Evolutionary conservation across 2,888 invertebrate genomes (phyloP).

Genomic region (Cephus sareptanus): DNA sequence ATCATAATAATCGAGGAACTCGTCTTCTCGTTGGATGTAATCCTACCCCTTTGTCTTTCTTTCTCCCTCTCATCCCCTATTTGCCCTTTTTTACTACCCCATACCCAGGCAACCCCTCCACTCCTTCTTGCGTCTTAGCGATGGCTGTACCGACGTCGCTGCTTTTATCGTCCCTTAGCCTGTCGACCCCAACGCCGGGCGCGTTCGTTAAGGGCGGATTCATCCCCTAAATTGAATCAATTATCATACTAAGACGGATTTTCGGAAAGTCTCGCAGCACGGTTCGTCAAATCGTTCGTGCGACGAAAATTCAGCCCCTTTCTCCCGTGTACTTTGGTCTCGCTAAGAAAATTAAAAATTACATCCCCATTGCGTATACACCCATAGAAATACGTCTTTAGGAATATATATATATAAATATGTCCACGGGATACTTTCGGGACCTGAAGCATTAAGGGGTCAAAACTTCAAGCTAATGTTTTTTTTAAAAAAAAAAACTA

Average conservation of each 20-base stretch:
- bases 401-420: too few relatives aligned
- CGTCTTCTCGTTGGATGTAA: constrained; percentile 34
- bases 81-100: constrained; percentile 27
- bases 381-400: too few relatives aligned
- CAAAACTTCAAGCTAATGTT: too few relatives aligned
- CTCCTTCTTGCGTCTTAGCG: constrained; percentile 23
- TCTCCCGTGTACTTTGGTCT: neutral
- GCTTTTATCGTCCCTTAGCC: constrained; percentile 58
- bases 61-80: constrained; percentile 35
- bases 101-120: constrained; percentile 21
- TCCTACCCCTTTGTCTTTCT: constrained; percentile 36
- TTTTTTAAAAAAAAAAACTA: too few relatives aligned
- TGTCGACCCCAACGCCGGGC: constrained; percentile 52
- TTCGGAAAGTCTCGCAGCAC: constrained; percentile 45
- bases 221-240: constrained; percentile 64
- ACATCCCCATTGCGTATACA: too few relatives aligned
- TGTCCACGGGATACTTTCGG: too few relatives aligned
- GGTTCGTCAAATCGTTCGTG: too few relatives aligned
- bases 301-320: neutral
- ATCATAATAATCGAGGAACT: constrained; percentile 48
- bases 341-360: too few relatives aligned
- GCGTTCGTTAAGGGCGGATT: constrained; percentile 63
- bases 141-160: constrained; percentile 19
- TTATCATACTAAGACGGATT: constrained; percentile 62
- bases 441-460: too few relatives aligned